phyloP scores from a whole-genome alignment of 1,140 invertebrate genomes.

The Aphis gossypii region DNA sequence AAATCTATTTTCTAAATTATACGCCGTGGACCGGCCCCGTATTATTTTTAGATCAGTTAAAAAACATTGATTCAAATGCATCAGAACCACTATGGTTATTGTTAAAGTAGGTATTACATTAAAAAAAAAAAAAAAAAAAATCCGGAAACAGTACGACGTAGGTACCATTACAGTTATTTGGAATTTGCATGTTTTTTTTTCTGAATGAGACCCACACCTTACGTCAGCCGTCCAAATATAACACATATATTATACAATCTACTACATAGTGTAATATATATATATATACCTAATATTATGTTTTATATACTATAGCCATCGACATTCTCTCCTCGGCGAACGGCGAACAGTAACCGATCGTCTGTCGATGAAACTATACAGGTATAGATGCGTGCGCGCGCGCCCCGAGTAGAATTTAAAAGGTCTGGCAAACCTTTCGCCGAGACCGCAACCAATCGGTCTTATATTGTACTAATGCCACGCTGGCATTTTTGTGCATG shows the following conservation, averaged over 20 bases:
- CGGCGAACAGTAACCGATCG: not conserved
- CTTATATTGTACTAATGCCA: slow-evolving; percentile 5
- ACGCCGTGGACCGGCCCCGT: not conserved
- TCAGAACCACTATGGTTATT: not conserved
- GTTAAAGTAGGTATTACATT: not conserved
- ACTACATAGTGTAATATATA: too few relatives aligned
- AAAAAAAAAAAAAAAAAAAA: not conserved
- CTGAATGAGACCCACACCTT: not conserved
- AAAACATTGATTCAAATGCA: not conserved
- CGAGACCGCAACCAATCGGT: not conserved
- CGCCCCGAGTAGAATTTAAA: not conserved
- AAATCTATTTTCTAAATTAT: too few relatives aligned
- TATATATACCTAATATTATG: too few relatives aligned
- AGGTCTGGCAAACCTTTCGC: not conserved
- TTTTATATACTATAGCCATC: not conserved
- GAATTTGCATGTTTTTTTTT: not conserved
- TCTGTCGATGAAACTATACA: not conserved
- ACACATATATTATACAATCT: too few relatives aligned
- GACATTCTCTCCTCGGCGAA: not conserved
- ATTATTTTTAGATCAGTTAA: not conserved
- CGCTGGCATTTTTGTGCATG: not conserved
- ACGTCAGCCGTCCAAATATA: not conserved
- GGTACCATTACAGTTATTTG: not conserved
- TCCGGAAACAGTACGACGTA: not conserved
- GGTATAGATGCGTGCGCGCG: not conserved